phyloP scores from a whole-genome alignment of 2,888 invertebrate genomes.

The Idaea biselata region DNA sequence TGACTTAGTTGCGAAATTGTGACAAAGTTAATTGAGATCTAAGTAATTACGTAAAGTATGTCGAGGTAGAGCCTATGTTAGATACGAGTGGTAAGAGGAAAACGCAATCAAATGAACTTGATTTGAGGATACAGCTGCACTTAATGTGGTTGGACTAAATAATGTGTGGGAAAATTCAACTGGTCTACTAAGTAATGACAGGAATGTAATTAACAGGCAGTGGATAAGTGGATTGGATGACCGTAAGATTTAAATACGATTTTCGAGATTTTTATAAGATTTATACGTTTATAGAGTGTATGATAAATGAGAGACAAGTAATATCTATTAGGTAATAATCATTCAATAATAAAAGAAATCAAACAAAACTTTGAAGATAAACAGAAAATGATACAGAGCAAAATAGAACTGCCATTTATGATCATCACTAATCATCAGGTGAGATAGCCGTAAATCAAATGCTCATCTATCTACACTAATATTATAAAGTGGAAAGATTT shows the following conservation, averaged over 20 bases:
- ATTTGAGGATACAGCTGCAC: not conserved
- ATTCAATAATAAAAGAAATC: no score
- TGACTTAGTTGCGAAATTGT: slow-evolving; percentile 12
- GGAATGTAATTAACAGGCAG: not conserved
- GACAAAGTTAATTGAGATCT: slow-evolving; percentile 32
- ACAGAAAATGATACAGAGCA: no score
- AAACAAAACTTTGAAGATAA: no score
- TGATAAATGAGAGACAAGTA: not conserved
- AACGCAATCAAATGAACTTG: slow-evolving; percentile 14
- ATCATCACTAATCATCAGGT: no score
- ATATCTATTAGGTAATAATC: not conserved
- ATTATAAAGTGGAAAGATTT: no score
- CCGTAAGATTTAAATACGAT: not conserved
- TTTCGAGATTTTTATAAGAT: no score
- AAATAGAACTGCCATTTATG: no score
- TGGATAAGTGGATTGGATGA: not conserved
- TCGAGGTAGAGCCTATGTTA: slow-evolving; percentile 39
- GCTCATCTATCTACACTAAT: no score
- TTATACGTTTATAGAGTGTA: not conserved
- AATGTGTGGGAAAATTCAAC: not conserved
- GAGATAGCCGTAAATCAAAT: no score
- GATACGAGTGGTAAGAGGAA: slow-evolving; percentile 29
- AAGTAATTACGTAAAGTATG: slow-evolving; percentile 42
- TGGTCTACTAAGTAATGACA: not conserved
- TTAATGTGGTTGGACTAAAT: not conserved